Evolutionary conservation across 2,888 invertebrate genomes (phyloP).

Genomic region (Mamestra brassicae): DNA sequence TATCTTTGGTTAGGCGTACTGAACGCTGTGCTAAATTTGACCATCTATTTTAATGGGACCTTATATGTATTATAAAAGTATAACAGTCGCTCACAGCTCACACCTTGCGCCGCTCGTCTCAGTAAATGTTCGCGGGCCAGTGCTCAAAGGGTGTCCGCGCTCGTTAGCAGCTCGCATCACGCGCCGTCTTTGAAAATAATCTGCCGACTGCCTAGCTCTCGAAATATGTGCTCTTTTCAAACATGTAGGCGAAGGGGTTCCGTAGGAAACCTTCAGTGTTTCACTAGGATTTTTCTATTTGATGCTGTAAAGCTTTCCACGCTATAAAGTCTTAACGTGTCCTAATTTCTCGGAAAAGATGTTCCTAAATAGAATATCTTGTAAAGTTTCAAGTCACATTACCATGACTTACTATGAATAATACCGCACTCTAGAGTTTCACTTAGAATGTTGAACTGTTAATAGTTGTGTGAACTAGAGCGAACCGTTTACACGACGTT

Average conservation of each 20-base stretch:
- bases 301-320: background rate
- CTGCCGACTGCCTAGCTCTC: conserved; percentile 30
- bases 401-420: background rate
- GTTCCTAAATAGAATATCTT: background rate
- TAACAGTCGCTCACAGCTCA: background rate
- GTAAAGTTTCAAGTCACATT: background rate
- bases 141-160: conserved; percentile 80
- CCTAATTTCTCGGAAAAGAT: background rate
- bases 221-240: conserved; percentile 33
- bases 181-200: conserved; percentile 66
- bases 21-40: too few species aligned
- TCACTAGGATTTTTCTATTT: conserved; percentile 17
- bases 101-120: conserved; percentile 49
- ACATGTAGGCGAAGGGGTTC: background rate
- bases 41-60: too few species aligned
- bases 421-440: background rate
- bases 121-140: conserved; percentile 77
- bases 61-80: too few species aligned
- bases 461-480: conserved; percentile 6
- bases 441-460: background rate
- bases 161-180: conserved; percentile 77
- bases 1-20: too few species aligned
- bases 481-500: conserved; percentile 14
- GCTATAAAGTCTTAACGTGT: background rate
- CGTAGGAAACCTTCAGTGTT: background rate